These are phyloP conservation scores for Agonum fuliginosum DNA, from an alignment of 2,888 invertebrate species.

Conservation along the genomic window DNA sequence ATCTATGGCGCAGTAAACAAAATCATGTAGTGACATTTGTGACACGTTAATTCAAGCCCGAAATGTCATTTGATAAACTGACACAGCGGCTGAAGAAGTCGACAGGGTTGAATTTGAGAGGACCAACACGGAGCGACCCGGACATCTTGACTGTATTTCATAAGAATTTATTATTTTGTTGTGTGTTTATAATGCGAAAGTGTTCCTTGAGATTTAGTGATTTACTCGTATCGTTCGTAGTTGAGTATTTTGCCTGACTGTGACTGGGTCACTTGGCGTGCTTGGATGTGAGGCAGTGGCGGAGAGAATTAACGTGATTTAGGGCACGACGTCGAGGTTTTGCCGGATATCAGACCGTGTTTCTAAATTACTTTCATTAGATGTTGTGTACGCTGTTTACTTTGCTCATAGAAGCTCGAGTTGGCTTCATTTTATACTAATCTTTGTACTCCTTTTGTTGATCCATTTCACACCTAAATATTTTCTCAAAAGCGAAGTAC, in stretches of 20 bases:
- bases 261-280: slow-evolving; percentile 19
- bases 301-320: slow-evolving; percentile 14
- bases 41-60: slow-evolving; percentile 6
- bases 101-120: no score
- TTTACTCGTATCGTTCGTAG: slow-evolving; percentile 15
- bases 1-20: no score
- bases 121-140: background rate
- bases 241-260: slow-evolving; percentile 15
- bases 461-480: no score
- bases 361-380: slow-evolving; percentile 1
- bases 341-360: background rate
- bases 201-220: slow-evolving; percentile 14
- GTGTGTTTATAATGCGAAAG: slow-evolving; percentile 18
- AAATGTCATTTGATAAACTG: slow-evolving; percentile 34
- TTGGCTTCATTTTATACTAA: no score
- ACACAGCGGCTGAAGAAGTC: slow-evolving; percentile 4
- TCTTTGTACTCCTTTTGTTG: no score
- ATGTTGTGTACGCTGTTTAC: background rate
- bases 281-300: slow-evolving; percentile 26
- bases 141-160: slow-evolving; percentile 17
- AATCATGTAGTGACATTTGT: background rate
- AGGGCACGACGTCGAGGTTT: background rate
- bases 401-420: no score
- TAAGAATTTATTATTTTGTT: background rate
- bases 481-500: no score